Evolutionary conservation across 2,113 vertebrate genomes (phyloP).

Genomic region (Apaloderma vittatum): DNA sequence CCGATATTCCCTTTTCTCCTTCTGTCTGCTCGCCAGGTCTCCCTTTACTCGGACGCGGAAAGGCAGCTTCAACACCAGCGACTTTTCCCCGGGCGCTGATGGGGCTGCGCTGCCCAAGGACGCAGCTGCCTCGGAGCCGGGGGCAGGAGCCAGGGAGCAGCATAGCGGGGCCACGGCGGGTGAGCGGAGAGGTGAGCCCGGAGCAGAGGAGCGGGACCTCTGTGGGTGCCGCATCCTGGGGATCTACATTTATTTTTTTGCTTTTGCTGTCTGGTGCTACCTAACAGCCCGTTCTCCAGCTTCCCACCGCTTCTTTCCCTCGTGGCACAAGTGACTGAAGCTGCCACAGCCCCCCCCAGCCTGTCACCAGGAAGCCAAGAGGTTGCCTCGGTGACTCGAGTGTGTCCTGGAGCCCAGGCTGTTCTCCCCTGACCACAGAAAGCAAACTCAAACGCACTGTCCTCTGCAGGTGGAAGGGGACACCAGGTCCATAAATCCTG

Average conservation of each 20-base stretch:
- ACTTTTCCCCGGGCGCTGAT: slow-evolving; percentile 67
- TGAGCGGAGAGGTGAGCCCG: slow-evolving; percentile 81
- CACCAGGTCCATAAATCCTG: slow-evolving; percentile 91
- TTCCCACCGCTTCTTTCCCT: not conserved
- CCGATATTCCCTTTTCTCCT: not conserved
- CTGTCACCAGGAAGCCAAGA: not conserved
- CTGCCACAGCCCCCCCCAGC: not conserved
- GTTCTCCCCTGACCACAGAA: fast-evolving
- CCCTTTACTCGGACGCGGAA: slow-evolving; percentile 79
- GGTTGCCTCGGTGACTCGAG: not conserved
- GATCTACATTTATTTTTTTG: not conserved
- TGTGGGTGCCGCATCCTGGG: too few relatives aligned
- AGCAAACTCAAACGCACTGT: not conserved
- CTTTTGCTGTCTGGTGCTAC: not conserved
- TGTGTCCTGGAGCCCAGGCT: not conserved
- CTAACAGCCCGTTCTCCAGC: not conserved
- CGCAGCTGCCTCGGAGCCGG: not conserved
- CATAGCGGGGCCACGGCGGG: not conserved
- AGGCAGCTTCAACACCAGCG: slow-evolving; percentile 82
- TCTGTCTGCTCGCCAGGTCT: slow-evolving; percentile 64
- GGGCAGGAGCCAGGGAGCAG: slow-evolving; percentile 48
- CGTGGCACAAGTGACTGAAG: not conserved
- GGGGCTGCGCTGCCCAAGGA: slow-evolving; percentile 48
- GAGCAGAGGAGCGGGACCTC: too few relatives aligned
- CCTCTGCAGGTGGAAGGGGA: slow-evolving; percentile 79